A percentile compares a stretch with the other conserved stretches of the same genome.
Conservation (phyloP, 2,888 invertebrate species). For the Synergus gifuensis region DNA sequence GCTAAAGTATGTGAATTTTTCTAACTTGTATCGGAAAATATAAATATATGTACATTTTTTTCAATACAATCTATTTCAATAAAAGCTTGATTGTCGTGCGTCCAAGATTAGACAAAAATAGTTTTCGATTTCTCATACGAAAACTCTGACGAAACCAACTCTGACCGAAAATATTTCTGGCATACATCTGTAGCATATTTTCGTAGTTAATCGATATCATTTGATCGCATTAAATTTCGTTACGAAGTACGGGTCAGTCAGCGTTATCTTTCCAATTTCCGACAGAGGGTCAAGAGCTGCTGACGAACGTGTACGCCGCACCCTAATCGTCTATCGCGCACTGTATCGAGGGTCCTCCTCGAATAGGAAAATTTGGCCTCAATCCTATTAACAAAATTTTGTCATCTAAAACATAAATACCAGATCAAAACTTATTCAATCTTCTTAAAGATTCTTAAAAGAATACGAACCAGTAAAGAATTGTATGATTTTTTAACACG, state of each 20-base stretch:
- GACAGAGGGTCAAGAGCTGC: neutral
- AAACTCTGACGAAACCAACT: too few species aligned
- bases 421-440: neutral
- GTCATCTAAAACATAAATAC: neutral
- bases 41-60: neutral
- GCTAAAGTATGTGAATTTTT: neutral
- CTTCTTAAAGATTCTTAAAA: too few species aligned
- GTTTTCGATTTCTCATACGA: too few species aligned
- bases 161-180: too few species aligned
- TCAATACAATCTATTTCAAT: too few species aligned
- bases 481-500: too few species aligned
- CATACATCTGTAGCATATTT: neutral
- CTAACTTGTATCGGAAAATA: neutral
- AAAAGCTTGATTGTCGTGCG: too few species aligned
- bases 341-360: neutral
- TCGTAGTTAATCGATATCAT: neutral
- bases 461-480: too few species aligned
- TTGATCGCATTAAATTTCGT: neutral
- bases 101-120: too few species aligned
- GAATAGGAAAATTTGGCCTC: neutral
- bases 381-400: neutral
- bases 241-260: neutral
- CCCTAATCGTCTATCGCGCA: neutral
- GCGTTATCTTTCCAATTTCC: slow-evolving; percentile 6
- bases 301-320: neutral